Base-by-base conservation (phyloP, 2,888 invertebrate genomes). In the Pyrrhosoma nymphula region DNA sequence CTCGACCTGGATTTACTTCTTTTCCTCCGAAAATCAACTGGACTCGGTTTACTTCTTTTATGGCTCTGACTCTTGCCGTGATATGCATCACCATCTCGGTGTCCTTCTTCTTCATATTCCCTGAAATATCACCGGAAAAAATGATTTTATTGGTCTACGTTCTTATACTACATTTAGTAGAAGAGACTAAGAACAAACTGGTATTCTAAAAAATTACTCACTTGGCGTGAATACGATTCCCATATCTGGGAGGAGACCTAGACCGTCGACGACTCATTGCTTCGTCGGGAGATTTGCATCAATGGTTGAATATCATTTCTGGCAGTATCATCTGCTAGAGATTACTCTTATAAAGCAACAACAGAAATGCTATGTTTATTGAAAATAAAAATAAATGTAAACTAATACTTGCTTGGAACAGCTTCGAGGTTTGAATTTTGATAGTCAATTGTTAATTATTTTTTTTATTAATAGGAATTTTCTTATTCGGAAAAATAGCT, bases 1-100 rank as follows among this genome's bases (percentile, higher is more conserved):
- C 26, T 93, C 16, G 90, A 91, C 35, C 47, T 47, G 16, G 89
- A 89, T n/a, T 55, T n/a, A 26, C 89, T 89, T 55, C 56, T 89
- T 56, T 89, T n/a, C 20, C 89, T 55, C 14, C 56, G 55, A 89
- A 4, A 10, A 10, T n/a, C 89, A 10, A 89, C 89, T 4, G 56
- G 89, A 56, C 56, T 47, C 18, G 2, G 89, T n/a, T 89, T 56
- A 55, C n/a, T 20, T 56, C 56, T 47, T 26, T 16, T 55, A n/a
- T 23, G 30, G 26, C 89, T 56, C 2, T 26, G n/a, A n/a, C 56
- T 26, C n/a, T 89, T 89, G 3, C 18, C 89, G 16, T 56, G n/a
- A 89, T 18, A 56, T 0, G 47, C 4, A n/a, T 89, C 89, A 16
- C 56, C n/a, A 89, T 56, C 56, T 56, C 88, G 39, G 20, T 18